Evolutionary conservation across 1,140 invertebrate species (phyloP), one percentile per base, ranked within the genome.

Genomic region (Musca vetustissima): DNA sequence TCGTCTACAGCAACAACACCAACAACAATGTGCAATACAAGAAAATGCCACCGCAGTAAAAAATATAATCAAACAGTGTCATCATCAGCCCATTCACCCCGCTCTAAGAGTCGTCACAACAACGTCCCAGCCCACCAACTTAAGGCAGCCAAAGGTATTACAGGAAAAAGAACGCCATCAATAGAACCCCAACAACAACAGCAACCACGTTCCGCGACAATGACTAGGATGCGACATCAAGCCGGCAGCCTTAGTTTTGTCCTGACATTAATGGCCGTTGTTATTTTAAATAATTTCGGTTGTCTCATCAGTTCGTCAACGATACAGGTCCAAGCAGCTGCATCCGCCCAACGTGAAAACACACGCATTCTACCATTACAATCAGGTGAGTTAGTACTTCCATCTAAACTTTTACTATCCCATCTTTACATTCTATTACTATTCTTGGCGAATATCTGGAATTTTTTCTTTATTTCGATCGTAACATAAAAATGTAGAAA

Each of bases 331-430:
- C 13, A 43, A 4, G 57, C 57, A 61, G 19, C n/a, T 32, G 57
- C 57, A 28, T 61, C 57, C 57, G 57, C 57, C 57, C 57, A 61
- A 43, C 57, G 57, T 61, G 57, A 61, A 36, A 61, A 61, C 13
- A 61, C 57, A 8, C 57, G 57, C 36, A 61, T 61, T 61, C 57
- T 61, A 61, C 57, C 57, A 61, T 61, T 61, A 61, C 57, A 61
- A 61, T 36, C 57, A 61, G 57, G 57, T 61, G 36, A 61, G 57
- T 21, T 2, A 9, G 13, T 28, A 57, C n/a, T n/a, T n/a, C n/a
- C n/a, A 32, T 24, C 14, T 24, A 22, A 55, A 55, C 28, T 28
- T 28, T 28, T 4, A 28, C 28, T 28, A 28, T 28, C 13, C 7
- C 36, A 13, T 43, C 11, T 43, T 13, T 43, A 9, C 1, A 8